Conservation (phyloP, 1,140 invertebrate genomes). For the Aphis craccivora region DNA sequence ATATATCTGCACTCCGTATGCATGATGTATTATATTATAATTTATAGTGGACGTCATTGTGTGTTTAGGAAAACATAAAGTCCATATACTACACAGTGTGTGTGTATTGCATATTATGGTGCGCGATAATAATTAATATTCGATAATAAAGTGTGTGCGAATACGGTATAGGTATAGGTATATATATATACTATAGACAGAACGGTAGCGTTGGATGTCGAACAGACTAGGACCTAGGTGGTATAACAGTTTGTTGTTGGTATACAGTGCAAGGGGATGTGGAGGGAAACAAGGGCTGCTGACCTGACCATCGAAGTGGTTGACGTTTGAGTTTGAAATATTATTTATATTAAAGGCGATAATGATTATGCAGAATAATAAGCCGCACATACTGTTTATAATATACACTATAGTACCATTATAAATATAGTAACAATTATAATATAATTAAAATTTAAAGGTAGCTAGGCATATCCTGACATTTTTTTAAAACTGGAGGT, state of each 20-base stretch:
- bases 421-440: background rate
- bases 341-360: background rate
- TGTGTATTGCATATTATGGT: background rate
- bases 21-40: background rate
- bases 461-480: too few species aligned
- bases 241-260: background rate
- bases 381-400: background rate
- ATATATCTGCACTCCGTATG: background rate
- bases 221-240: background rate
- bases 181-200: background rate
- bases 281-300: background rate
- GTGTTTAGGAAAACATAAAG: slow-evolving; percentile 7
- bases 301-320: background rate
- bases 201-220: background rate
- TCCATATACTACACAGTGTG: background rate
- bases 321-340: background rate
- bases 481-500: too few species aligned
- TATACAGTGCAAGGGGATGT: background rate
- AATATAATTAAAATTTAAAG: background rate
- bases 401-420: background rate
- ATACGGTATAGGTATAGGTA: background rate
- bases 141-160: background rate
- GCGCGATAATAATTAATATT: slow-evolving; percentile 19
- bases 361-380: slow-evolving; percentile 18
- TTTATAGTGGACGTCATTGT: background rate